These are phyloP conservation scores for Epicauta chinensis DNA, from an alignment of 1,140 invertebrate genomes.

Conservation along the genomic window DNA sequence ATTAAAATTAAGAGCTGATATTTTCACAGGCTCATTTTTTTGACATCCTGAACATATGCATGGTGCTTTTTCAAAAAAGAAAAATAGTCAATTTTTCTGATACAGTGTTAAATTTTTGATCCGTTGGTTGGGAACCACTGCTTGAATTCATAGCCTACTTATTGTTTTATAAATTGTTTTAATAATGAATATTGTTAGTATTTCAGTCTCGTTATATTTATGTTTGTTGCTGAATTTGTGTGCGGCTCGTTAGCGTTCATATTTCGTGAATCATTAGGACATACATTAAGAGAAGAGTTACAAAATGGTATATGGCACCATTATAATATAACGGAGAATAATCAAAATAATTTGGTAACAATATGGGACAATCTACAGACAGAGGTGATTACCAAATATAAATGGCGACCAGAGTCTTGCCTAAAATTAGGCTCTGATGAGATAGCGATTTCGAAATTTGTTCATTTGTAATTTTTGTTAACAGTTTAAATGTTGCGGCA, in stretches of 20 bases:
- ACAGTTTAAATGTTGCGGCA: constrained; percentile 77
- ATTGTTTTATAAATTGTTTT: too few species aligned
- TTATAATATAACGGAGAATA: constrained; percentile 58
- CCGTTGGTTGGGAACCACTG: too few species aligned
- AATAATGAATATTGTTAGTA: constrained; percentile 59
- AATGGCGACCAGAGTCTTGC: too few species aligned
- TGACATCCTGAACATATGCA: too few species aligned
- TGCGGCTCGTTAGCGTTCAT: constrained; percentile 71
- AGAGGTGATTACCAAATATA: constrained; percentile 52
- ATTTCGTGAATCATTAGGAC: constrained; percentile 62
- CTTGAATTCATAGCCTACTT: too few species aligned
- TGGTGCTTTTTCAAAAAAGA: too few species aligned
- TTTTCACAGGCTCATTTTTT: too few species aligned
- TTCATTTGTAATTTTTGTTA: background rate
- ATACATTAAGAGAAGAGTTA: constrained; percentile 60
- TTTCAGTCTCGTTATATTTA: constrained; percentile 71
- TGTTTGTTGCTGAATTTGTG: constrained; percentile 73
- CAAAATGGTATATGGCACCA: constrained; percentile 60
- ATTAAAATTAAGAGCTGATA: too few species aligned
- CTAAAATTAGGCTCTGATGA: too few species aligned
- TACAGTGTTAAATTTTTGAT: too few species aligned
- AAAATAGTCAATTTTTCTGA: too few species aligned
- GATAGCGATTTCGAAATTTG: too few species aligned
- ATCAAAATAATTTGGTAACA: constrained; percentile 53
- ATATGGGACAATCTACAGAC: constrained; percentile 71